These are phyloP conservation scores for Greenwoodochromis staneri DNA, from an alignment of 2,113 vertebrate species.

Conservation along the genomic window DNA sequence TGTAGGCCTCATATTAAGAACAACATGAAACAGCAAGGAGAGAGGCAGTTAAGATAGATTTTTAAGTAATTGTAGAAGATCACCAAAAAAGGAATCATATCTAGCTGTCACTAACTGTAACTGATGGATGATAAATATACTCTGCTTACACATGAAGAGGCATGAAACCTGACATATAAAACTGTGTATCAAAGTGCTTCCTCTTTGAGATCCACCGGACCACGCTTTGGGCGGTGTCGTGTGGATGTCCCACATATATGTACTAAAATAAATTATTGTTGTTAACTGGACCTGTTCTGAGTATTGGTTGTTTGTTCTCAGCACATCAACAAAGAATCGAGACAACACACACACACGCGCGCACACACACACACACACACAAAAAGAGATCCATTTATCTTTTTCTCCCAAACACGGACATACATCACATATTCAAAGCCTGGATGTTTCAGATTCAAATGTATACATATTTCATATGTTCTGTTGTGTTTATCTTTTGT, in stretches of 20 bases:
- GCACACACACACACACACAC: no score
- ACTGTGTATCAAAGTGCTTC: no score
- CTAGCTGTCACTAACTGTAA: not conserved
- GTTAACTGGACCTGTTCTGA: no score
- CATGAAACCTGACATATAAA: accelerated
- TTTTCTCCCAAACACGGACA: accelerated
- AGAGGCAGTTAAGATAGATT: not conserved
- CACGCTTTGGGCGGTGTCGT: no score
- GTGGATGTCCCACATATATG: no score
- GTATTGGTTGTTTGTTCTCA: no score
- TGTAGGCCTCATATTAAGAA: not conserved
- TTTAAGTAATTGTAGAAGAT: not conserved
- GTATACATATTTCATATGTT: not conserved
- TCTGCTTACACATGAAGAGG: accelerated
- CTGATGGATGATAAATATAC: not conserved
- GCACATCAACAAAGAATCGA: no score
- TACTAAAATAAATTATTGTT: no score
- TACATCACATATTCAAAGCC: not conserved
- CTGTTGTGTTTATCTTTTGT: not conserved
- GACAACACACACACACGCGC: no score
- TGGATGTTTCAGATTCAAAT: not conserved
- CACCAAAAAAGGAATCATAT: accelerated
- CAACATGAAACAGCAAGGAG: not conserved
- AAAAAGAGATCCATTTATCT: not conserved
- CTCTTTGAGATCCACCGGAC: no score